Conservation (phyloP, 2,797 vertebrate genomes). For the Bovichtus variegatus region DNA sequence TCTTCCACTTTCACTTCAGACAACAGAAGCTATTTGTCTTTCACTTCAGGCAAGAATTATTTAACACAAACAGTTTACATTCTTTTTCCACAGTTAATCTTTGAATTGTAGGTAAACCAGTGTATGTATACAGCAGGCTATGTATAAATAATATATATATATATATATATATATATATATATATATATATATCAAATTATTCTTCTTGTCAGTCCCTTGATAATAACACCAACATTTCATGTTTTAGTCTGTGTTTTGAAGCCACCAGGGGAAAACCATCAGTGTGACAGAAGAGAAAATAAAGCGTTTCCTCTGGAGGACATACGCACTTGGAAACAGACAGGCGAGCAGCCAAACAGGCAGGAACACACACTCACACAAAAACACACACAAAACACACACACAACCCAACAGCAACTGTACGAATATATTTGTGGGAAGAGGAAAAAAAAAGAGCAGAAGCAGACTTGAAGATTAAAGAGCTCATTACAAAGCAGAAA, state of each 20-base stretch:
- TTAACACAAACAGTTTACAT: not conserved
- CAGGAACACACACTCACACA: not conserved
- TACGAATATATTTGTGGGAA: constrained; percentile 7
- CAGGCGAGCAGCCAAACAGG: constrained; percentile 5
- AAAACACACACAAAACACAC: not conserved
- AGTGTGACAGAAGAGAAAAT: constrained; percentile 44
- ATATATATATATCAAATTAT: constrained; percentile 10
- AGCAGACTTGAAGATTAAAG: constrained; percentile 23
- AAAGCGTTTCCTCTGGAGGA: constrained; percentile 41
- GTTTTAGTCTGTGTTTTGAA: constrained; percentile 27
- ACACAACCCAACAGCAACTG: not conserved
- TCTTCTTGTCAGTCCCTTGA: constrained; percentile 7
- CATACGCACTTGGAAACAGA: constrained; percentile 23
- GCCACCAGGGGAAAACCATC: constrained; percentile 39
- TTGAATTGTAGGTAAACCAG: not conserved
- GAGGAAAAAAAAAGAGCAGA: not conserved
- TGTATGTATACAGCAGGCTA: not conserved
- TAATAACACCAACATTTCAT: constrained; percentile 35
- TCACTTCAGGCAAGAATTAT: not conserved
- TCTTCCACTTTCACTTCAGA: constrained; percentile 6
- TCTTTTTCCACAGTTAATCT: not conserved
- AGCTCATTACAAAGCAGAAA: constrained; percentile 10
- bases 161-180: too few species aligned
- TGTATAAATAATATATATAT: not conserved
- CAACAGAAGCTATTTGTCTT: not conserved